Base-by-base conservation (phyloP, 1,140 invertebrate species). In the Euschistus heros region DNA sequence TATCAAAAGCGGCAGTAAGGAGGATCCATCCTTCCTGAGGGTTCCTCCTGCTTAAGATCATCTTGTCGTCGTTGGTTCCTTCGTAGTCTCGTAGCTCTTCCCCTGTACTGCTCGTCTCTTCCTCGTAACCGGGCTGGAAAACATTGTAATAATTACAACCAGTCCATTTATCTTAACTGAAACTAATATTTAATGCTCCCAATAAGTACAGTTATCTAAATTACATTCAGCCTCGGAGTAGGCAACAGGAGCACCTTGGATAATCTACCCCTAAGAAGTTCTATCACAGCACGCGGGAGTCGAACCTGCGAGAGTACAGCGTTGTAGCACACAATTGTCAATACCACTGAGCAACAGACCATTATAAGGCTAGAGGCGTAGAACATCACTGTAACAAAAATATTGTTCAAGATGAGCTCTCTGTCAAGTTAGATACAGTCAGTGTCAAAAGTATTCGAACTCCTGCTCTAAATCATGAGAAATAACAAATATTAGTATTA, bases 261-360 rank as follows among this genome's bases (percentile, higher is more conserved):
- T 6, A 50, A 22, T 18, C n/a, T 20, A 10, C 47, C 47, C n/a
- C 47, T 18, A 4, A 50, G n/a, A 22, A 50, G 10, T 8, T 50
- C 22, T 18, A 50, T 10, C n/a, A 50, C n/a, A 22, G 10, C 47
- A 8, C 47, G n/a, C 5, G 47, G 47, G 22, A 50, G 5, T 6
- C 47, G 47, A 4, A 50, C 22, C n/a, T 64, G 59, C 17, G 33
- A 64, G 18, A 64, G 54, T 6, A 50, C 74, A 62, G 84, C 67
- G 47, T 83, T 82, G 24, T 86, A 78, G 13, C 86, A 83, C 10
- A 80, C 33, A 5, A 85, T 80, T 14, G 85, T 83, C 20, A 84
- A 71, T n/a, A 86, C 74, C 47, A 84, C 76, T 1, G 83, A 83
- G 46, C 84, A 73, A 57, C 78, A 80, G 3, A 84, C 76, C 65